Evolutionary conservation across 2,888 invertebrate species (phyloP), one percentile per base, ranked within the genome.

Genomic region (Phania funesta): DNA sequence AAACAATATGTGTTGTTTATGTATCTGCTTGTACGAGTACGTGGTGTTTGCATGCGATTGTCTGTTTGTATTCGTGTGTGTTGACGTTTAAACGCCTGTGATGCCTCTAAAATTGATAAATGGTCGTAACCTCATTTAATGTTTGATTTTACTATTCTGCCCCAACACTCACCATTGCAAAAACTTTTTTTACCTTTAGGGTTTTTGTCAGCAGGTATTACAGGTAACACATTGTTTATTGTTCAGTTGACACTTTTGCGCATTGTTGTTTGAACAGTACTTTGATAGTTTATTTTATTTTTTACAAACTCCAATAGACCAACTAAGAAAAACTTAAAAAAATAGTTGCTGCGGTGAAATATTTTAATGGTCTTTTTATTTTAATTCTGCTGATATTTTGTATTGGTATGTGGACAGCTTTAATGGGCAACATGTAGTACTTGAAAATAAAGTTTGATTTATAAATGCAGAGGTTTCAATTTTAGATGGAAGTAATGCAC

Each of bases 171-270:
- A 20, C 24, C n/a, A 44, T 44, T 24, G 52, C 64, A 58, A 52
- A 11, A 46, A 11, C 24, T 13, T 22, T 32, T 46, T 67, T 18
- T 18, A 44, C 48, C 1, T 24, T 65, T 4, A 18, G 7, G 26
- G 8, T 64, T 64, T 20, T n/a, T n/a, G n/a, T n/a, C n/a, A n/a
- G n/a, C n/a, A 68, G 62, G 67, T 62, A 62, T 38, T 58, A 67
- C 74, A 82, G 81, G 78, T 82, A 65, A 70, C 46, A 74, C 68
- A 70, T 75, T 58, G 78, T 82, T 82, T 78, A 78, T 78, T 74
- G 78, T 70, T 65, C 54, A 75, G 74, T 78, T 82, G 82, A 82
- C 82, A 82, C 82, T 78, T 81, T 82, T 50, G 74, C 78, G 82
- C 82, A 82, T 71, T 71, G 64, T 65, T 64, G 56, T 77, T 74